Conservation (phyloP, 2,797 vertebrate species). For the Eidolon dupreanum region DNA sequence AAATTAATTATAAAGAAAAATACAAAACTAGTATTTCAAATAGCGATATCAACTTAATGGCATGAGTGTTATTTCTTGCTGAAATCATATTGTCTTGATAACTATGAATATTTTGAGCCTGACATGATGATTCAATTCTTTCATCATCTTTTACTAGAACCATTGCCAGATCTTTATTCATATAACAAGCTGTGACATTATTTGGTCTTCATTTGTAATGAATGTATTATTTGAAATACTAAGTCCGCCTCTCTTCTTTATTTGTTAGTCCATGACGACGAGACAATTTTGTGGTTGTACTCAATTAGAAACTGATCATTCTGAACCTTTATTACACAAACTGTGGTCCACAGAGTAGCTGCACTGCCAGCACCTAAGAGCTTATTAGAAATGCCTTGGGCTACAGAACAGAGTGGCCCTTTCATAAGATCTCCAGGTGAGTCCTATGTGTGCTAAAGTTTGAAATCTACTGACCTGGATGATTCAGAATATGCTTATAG, state of each 20-base stretch:
- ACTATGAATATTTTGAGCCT: background rate
- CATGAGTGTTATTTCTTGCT: background rate
- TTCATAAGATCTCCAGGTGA: background rate
- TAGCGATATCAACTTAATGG: background rate
- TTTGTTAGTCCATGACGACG: background rate
- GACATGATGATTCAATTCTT: background rate
- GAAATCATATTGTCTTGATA: background rate
- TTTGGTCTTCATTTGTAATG: background rate
- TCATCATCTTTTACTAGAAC: background rate
- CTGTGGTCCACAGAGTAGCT: background rate
- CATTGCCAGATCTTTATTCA: background rate
- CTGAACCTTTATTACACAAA: background rate
- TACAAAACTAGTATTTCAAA: background rate
- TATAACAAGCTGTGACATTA: background rate
- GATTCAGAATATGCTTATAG: background rate
- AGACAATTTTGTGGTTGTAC: background rate
- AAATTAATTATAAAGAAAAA: slow-evolving; percentile 14
- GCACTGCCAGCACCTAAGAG: background rate
- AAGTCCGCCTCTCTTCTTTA: background rate
- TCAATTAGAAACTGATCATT: background rate
- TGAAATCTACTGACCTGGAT: background rate
- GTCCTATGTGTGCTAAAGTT: background rate
- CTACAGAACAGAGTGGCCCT: background rate
- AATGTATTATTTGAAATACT: background rate
- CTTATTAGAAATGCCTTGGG: background rate